Evolutionary conservation across 2,888 invertebrate species (phyloP), one percentile per base, ranked within the genome.

Genomic region (Drosophila pseudotalamancana): DNA sequence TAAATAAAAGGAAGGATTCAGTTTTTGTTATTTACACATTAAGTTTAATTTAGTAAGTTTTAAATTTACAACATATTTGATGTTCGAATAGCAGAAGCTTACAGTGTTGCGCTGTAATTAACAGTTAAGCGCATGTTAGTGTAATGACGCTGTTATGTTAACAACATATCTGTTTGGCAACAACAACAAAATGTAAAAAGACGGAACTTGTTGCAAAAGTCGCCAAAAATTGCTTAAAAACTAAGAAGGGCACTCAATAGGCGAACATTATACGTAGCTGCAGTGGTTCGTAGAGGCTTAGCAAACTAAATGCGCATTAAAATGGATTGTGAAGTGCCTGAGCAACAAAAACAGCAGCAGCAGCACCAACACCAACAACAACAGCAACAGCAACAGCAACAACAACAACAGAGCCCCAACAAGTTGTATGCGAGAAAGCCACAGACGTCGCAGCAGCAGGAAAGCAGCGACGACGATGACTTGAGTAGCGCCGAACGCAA

Each of bases 181-280:
- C 70, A 77, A 77, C 80, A 76, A 76, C 72, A 71, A 82, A 79
- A 79, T 79, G 79, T 79, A 68, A 82, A 53, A 85, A 79, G 86
- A 82, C 78, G 85, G 85, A 85, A 78, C 78, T 79, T 84, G 71
- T 64, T 82, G 78, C 78, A 81, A 63, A 78, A 77, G 70, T 73
- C 53, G 62, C 49, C 51, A 23, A 66, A 57, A 29, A 59, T 60
- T 35, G 21, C 27, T 31, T 29, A 53, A 49, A 62, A 49, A 49
- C 43, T 23, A 53, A 29, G 12, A 39, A 57, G 39, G 16, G 49
- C 32, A 49, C 34, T n/a, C 25, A 37, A 62, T 18, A 45, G 56
- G 34, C 51, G 23, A 59, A 46, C 6, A 48, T 66, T 54, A 67
- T 39, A 63, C 16, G 35, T 45, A 62, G 51, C 23, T 34, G 32